Evolutionary conservation across 2,888 invertebrate species (phyloP).

Genomic region (Troilus luridus): DNA sequence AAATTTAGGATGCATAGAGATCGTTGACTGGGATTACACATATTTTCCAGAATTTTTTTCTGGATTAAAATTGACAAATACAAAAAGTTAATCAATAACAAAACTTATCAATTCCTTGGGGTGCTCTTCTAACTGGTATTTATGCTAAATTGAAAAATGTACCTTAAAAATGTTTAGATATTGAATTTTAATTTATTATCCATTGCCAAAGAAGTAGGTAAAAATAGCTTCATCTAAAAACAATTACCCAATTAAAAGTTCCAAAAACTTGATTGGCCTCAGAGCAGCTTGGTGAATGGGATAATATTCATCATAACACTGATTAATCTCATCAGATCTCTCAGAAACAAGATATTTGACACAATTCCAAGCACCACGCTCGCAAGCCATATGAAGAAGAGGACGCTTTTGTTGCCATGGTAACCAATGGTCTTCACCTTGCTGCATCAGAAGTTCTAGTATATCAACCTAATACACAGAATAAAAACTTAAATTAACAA

Average conservation of each 20-base stretch:
- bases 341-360: slow-evolving; percentile 78
- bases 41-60: no score
- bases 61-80: no score
- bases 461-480: slow-evolving; percentile 71
- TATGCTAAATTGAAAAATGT: not conserved
- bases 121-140: no score
- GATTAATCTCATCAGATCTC: slow-evolving; percentile 79
- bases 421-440: slow-evolving; percentile 80
- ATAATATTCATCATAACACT: slow-evolving; percentile 82
- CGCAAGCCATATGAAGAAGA: slow-evolving; percentile 78
- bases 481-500: not conserved
- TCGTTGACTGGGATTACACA: no score
- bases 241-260: slow-evolving; percentile 73
- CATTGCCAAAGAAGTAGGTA: not conserved
- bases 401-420: slow-evolving; percentile 72
- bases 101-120: no score
- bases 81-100: no score
- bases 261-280: slow-evolving; percentile 80
- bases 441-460: slow-evolving; percentile 76
- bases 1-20: no score
- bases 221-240: slow-evolving; percentile 6
- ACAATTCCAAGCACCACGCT: slow-evolving; percentile 81
- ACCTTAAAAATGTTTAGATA: not conserved
- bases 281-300: slow-evolving; percentile 84
- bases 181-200: not conserved